A percentile compares a stretch with the other conserved stretches of the same genome.
Conservation (phyloP, 2,888 invertebrate species). For the Spisula subtruncata region DNA sequence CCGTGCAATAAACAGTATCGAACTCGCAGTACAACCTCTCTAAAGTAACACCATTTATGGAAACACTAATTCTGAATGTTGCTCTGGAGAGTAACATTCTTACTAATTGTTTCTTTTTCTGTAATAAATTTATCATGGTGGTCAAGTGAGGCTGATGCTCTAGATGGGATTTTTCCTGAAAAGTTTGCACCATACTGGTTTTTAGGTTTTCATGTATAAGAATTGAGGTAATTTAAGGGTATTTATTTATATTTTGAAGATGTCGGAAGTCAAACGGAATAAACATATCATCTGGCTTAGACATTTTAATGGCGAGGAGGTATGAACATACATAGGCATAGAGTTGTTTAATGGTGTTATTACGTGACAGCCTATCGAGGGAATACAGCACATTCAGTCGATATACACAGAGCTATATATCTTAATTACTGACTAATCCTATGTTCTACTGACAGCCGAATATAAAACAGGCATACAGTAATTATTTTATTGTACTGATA, state of each 20-base stretch:
- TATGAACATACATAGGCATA: background rate
- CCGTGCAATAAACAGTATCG: no score
- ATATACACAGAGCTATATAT: background rate
- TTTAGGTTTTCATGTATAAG: no score
- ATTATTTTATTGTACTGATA: conserved; percentile 32
- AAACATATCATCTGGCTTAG: background rate
- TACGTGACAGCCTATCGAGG: background rate
- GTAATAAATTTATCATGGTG: no score
- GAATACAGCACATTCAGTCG: background rate
- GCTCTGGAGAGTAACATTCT: no score
- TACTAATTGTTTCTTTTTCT: no score
- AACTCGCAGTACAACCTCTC: no score
- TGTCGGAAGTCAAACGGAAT: background rate
- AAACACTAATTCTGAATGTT: no score
- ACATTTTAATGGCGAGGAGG: background rate
- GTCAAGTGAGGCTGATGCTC: no score
- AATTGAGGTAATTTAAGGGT: no score
- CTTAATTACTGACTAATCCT: background rate
- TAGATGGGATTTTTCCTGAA: no score
- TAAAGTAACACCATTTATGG: no score
- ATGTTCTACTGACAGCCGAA: background rate
- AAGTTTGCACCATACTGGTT: no score
- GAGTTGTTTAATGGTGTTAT: background rate
- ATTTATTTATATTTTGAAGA: background rate
- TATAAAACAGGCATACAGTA: conserved; percentile 1